Conservation (phyloP, 2,113 vertebrate genomes). For the Alaudala cheleensis region DNA sequence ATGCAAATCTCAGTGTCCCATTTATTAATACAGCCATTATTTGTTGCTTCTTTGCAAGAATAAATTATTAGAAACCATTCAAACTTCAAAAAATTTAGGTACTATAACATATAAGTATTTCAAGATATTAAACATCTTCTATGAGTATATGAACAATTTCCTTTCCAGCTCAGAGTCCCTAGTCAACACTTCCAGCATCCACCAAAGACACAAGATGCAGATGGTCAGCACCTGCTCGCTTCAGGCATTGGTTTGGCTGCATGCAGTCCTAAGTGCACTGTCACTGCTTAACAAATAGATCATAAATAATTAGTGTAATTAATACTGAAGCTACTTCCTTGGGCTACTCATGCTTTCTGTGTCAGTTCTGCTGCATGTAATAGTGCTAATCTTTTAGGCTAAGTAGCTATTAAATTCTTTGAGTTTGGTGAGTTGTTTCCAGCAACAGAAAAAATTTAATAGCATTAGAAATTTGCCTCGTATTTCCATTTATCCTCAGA, state of each 20-base stretch:
- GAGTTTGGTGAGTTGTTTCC: not conserved
- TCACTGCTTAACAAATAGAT: conserved; percentile 42
- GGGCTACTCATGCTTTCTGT: not conserved
- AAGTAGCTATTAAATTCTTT: conserved; percentile 7
- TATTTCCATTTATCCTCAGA: conserved; percentile 28
- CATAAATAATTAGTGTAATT: conserved; percentile 49
- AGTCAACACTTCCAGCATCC: not conserved
- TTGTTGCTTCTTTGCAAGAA: not conserved
- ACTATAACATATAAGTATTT: not conserved
- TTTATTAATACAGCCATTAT: not conserved
- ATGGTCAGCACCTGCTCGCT: conserved; percentile 58
- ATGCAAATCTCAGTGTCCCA: not conserved
- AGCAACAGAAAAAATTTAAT: not conserved
- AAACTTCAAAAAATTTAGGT: not conserved
- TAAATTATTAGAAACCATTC: not conserved
- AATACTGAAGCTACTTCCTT: conserved; percentile 49
- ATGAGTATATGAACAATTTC: not conserved
- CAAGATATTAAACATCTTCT: not conserved
- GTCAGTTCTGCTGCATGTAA: not conserved
- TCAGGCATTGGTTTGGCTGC: not conserved
- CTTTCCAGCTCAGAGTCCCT: not conserved
- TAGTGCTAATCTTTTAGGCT: not conserved
- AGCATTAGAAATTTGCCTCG: conserved; percentile 12
- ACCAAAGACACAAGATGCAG: not conserved
- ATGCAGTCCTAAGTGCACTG: conserved; percentile 21